phyloP scores from a whole-genome alignment of 2,797 vertebrate species.

The Emydoidea blandingii region DNA sequence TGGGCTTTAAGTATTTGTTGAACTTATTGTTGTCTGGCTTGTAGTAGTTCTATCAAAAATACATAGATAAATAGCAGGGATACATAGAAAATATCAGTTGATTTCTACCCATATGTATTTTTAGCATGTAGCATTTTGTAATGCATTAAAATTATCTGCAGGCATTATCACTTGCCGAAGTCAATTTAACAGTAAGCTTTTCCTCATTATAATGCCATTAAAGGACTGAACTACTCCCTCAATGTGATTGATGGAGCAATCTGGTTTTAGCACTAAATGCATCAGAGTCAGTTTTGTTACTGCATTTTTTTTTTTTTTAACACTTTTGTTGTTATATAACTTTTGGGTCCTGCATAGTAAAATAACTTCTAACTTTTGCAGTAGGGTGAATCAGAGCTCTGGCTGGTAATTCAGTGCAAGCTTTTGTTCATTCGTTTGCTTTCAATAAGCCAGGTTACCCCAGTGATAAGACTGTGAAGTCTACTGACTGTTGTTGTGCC shows the following conservation, averaged over 20 bases:
- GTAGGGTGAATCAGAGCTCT: neutral
- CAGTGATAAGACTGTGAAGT: neutral
- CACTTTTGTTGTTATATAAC: slow-evolving; percentile 29
- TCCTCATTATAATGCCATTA: slow-evolving; percentile 71
- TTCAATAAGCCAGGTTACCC: slow-evolving; percentile 10
- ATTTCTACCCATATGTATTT: slow-evolving; percentile 47
- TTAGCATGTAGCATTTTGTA: slow-evolving; percentile 40
- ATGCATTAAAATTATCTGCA: slow-evolving; percentile 55
- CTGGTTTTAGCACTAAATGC: slow-evolving; percentile 19
- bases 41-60: neutral
- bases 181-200: slow-evolving; percentile 60
- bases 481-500: neutral
- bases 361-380: neutral
- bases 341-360: neutral
- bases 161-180: slow-evolving; percentile 46
- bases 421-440: neutral
- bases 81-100: slow-evolving; percentile 35
- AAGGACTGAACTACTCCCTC: slow-evolving; percentile 32
- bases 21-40: neutral
- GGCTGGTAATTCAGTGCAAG: neutral
- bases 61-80: neutral
- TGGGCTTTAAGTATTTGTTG: neutral
- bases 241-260: slow-evolving; percentile 62
- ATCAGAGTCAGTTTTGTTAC: neutral
- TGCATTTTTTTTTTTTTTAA: neutral